These are phyloP conservation scores for Zalophus californianus DNA, from an alignment of 2,797 vertebrate species.

Conservation along the genomic window DNA sequence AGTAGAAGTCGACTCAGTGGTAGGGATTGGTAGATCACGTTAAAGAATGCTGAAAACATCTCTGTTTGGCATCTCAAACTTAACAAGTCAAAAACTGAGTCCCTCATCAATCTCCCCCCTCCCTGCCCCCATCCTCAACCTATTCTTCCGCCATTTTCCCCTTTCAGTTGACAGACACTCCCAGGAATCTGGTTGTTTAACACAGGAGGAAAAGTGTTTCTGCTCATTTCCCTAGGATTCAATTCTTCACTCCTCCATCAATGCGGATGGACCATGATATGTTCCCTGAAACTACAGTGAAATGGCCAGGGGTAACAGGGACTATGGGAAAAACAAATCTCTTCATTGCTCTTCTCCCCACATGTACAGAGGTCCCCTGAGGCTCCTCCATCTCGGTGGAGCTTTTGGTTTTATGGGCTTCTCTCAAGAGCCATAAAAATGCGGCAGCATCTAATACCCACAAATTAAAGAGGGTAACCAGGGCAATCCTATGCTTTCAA, in stretches of 20 bases:
- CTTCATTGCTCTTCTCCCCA: not conserved
- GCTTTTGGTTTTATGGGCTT: not conserved
- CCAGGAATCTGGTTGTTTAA: not conserved
- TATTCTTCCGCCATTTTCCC: not conserved
- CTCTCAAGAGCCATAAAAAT: not conserved
- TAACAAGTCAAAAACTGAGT: not conserved
- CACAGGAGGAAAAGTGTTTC: not conserved
- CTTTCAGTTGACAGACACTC: not conserved
- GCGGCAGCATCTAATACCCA: not conserved
- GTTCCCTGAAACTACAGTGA: not conserved
- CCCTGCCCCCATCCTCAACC: not conserved
- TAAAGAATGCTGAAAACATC: not conserved
- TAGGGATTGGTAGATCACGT: not conserved
- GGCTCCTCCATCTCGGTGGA: not conserved
- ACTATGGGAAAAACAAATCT: not conserved
- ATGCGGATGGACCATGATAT: not conserved
- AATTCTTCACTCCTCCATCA: not conserved
- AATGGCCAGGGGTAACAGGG: not conserved
- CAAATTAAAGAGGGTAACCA: not conserved
- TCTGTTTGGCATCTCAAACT: not conserved
- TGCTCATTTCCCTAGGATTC: not conserved
- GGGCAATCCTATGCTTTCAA: not conserved
- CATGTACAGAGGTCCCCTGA: not conserved
- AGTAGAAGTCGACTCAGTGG: not conserved
- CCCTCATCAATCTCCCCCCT: not conserved